A percentile compares a stretch with the other conserved stretches of the same genome.
phyloP scores from a whole-genome alignment of 2,113 vertebrate genomes.

The Mobula birostris region DNA sequence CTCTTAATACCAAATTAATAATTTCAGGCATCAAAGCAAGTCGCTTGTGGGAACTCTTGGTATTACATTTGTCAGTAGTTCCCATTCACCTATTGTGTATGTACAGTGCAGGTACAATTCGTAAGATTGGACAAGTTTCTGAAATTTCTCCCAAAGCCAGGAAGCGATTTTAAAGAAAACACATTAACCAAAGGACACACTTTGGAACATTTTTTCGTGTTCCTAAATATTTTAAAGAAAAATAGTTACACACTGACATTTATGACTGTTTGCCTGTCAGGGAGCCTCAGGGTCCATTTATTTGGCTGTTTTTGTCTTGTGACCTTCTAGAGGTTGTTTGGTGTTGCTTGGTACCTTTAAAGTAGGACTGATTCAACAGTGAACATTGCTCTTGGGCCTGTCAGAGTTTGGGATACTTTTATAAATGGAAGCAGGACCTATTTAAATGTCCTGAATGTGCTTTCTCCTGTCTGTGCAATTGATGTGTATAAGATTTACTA shows the following conservation, averaged over 20 bases:
- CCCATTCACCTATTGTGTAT: background rate
- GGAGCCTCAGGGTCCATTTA: background rate
- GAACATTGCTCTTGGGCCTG: background rate
- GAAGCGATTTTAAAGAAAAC: background rate
- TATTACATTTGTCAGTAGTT: background rate
- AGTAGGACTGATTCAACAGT: background rate
- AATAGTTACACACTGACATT: background rate
- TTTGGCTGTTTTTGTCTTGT: background rate
- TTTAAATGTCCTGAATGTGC: background rate
- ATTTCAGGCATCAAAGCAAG: too few relatives aligned
- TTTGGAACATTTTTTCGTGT: background rate
- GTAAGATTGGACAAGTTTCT: background rate
- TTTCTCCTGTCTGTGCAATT: background rate
- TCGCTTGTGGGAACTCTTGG: background rate
- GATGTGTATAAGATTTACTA: background rate
- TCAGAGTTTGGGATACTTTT: background rate
- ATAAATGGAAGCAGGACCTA: background rate
- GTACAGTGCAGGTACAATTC: background rate
- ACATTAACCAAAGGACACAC: background rate
- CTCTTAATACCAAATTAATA: too few relatives aligned
- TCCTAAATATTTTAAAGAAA: background rate
- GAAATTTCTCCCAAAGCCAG: background rate
- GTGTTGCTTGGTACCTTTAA: background rate
- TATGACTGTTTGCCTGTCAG: background rate
- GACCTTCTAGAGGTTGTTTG: background rate